Conservation (phyloP, 2,113 vertebrate genomes). For the Caracal caracal region DNA sequence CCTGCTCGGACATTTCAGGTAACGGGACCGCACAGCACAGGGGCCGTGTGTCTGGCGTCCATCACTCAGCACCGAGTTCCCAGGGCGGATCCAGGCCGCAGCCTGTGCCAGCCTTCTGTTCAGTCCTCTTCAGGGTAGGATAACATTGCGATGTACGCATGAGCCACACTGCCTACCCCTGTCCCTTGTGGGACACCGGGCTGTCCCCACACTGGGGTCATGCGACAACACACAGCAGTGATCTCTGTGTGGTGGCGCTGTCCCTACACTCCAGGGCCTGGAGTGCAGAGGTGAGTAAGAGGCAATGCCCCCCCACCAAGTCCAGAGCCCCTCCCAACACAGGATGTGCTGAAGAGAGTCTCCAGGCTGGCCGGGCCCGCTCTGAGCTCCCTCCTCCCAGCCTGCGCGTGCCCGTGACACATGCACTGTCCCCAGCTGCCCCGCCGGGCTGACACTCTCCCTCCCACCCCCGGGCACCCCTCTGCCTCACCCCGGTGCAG, state of each 20-base stretch:
- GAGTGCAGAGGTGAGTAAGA: too few species aligned
- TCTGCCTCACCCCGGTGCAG: not conserved
- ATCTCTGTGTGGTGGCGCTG: accelerated
- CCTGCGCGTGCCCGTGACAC: accelerated
- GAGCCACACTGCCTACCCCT: accelerated
- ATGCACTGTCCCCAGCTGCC: not conserved
- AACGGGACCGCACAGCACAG: accelerated
- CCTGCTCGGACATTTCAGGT: accelerated
- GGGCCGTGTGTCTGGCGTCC: not conserved
- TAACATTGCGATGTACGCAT: accelerated
- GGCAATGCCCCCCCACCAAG: not conserved
- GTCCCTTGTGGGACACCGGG: not conserved
- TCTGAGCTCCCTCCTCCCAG: not conserved
- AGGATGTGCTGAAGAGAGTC: not conserved
- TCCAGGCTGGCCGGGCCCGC: not conserved
- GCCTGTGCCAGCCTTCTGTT: accelerated
- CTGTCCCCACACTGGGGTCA: not conserved
- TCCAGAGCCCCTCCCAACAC: not conserved
- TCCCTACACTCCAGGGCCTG: not conserved
- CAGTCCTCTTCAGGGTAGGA: accelerated
- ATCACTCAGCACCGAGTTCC: not conserved
- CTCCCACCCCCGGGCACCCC: not conserved
- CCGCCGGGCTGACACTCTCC: accelerated
- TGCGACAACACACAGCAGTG: not conserved
- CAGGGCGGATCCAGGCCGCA: accelerated